Base-by-base conservation (phyloP, 1,140 invertebrate species). In the Drosophila pachea region DNA sequence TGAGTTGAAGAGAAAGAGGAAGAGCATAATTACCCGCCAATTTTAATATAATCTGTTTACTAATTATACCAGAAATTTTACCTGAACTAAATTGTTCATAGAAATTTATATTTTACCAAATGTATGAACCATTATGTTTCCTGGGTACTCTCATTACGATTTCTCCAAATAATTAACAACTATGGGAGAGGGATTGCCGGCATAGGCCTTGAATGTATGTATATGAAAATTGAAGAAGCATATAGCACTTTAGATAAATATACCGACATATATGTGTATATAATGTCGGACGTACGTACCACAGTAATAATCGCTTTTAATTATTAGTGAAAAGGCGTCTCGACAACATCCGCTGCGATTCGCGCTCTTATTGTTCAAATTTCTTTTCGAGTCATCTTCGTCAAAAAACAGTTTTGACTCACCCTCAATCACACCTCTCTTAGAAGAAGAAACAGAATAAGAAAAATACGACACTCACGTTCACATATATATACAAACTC, bases 81-180 rank as follows among this genome's bases (percentile, higher is more conserved):
- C 54, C 60, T 22, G 65, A 56, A 75, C 62, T 75, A 73, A 74
- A 73, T 72, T 59, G 65, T 74, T 55, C 55, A 75, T 68, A 61
- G 58, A 78, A 78, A 67, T 55, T 74, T 79, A 65, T 78, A 78
- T 79, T 75, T 76, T 62, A 65, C 69, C 72, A 72, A 86, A 86
- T 81, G 77, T 77, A 68, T 68, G 65, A 76, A 76, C 67, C 70
- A 86, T 86, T 81, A 79, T 75, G 32, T 5, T 22, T 16, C 22
- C 22, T 22, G 22, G 22, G 22, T 22, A 22, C 22, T 22, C 22
- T 22, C 3, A 22, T 22, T 22, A 22, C 22, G 22, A 3, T 22
- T 22, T 22, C 22, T 22, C 22, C 22, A 22, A 22, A 22, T 22
- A 22, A 22, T 22, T 22, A 22, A 3, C 22, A 22, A 22, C 22